Base-by-base conservation (phyloP, 92 coral and sea anemone species). In the Ricordea florida region DNA sequence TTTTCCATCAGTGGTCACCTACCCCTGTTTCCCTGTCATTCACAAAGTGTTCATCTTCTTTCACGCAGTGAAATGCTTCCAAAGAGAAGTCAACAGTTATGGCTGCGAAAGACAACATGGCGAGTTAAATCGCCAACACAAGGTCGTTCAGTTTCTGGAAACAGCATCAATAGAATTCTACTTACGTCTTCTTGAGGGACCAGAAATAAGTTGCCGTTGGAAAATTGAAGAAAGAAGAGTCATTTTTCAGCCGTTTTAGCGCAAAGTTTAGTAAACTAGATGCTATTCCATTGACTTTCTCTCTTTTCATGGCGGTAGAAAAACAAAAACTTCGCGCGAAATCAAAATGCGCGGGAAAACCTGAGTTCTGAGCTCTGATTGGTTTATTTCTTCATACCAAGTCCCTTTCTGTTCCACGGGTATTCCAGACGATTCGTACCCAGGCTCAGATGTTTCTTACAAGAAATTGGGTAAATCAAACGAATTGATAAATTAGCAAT, bases 61-160 rank as follows among this genome's bases (percentile, higher is more conserved):
- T 87, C 15, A 82, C 85, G 74, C 98, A 94, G 31, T 61, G 65
- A 66, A 94, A 85, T 6, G 91, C 64, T 49, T 88, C 90, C 20
- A 94, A 32, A 26, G 94, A 87, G 56, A 94, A 94, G 60, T 92
- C 97, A n/a, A 87, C 57, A 26, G 97, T 82, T 32, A 92, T 46
- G 43, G 50, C 98, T 94, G 50, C 24, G 63, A 15, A 57, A 44
- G 44, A 28, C 43, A 32, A 37, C 24, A 28, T 26, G 5, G 11
- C 17, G 33, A 10, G 17, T 3, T 21, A 55, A 38, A 8, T 34
- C n/a, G 40, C 8, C n/a, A 20, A 64, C 31, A 26, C 26, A 45
- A 65, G 3, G 34, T 14, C 44, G 44, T n/a, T 8, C 8, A 37
- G n/a, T 8, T n/a, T 37, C n/a, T n/a, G 44, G n/a, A 8, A 8